Base-by-base conservation (phyloP, 2,797 vertebrate genomes). In the Anguilla marmorata region DNA sequence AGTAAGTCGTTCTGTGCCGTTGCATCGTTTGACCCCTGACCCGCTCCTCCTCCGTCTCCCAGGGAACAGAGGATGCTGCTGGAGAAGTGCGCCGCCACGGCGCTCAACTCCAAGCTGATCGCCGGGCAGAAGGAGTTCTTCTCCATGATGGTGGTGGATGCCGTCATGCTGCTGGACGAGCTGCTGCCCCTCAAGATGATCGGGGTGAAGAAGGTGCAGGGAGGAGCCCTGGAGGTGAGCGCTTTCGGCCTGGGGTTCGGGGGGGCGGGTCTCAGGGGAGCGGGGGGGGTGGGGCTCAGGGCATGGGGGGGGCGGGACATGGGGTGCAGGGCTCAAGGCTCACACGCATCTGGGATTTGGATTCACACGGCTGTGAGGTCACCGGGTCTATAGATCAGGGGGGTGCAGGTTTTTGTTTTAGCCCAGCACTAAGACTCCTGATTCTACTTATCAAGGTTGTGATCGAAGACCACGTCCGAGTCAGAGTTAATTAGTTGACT, bases 201-300 rank as follows among this genome's bases (percentile, higher is more conserved):
- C 0, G 99, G 99, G 50, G 97, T 99, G 89, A 99, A 99, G 96
- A 99, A 99, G 92, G 98, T 99, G 76, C 98, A 99, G 89, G 99
- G 99, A 89, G 99, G 98, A 56, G 98, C 95, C 33, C 93, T 99
- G 0, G 98, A 99, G 96, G 98, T 99, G 74, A 92, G 96, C 86
- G 37, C 2, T 72, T 30, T 79, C 0, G 21, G 52, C 1, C 16
- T 7, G 41, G 82, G 45, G 5, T 5, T 1, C 52, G 4, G 5
- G 33, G 33, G 50, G 50, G 50, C 50, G 11, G 7, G 50, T 7
- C 27, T 30, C n/a, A 2, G 9, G 11, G n/a, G 69, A 14, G 9
- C 9, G 30, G 9, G 27, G 0, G 0, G 72, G 27, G 72, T 52
- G 50, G 50, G 50, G 4, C 24, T 24, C 60, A 63, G 21, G 54